These are phyloP conservation scores for Myotis vivesi DNA, from an alignment of 2,797 vertebrate genomes.

Conservation along the genomic window DNA sequence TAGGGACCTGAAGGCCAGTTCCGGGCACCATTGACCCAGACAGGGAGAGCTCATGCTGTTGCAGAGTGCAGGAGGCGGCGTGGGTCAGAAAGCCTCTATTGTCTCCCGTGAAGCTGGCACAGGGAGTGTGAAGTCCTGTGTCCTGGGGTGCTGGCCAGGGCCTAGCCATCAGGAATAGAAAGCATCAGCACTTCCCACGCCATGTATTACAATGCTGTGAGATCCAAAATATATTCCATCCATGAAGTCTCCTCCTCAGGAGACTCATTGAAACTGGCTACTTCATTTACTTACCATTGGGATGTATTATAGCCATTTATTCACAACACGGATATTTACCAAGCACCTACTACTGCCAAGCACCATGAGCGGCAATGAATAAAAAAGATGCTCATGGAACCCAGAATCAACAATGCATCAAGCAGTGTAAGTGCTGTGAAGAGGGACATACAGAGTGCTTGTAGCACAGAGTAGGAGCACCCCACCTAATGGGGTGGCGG, in stretches of 20 bases:
- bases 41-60: background rate
- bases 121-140: background rate
- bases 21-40: background rate
- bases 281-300: background rate
- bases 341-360: background rate
- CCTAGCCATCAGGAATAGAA: background rate
- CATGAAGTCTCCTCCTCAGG: background rate
- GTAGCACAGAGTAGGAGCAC: background rate
- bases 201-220: fast-evolving
- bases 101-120: background rate
- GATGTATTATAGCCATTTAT: background rate
- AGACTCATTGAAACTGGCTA: background rate
- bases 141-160: background rate
- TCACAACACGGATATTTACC: background rate
- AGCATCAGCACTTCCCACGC: background rate
- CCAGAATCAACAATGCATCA: background rate
- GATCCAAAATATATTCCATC: background rate
- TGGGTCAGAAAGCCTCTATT: background rate
- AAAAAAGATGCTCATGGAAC: background rate
- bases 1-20: background rate
- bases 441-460: background rate
- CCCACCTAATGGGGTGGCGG: background rate
- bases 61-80: background rate
- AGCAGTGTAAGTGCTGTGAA: background rate
- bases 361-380: background rate